A percentile compares a stretch with the other conserved stretches of the same genome.
Evolutionary conservation across 1,140 invertebrate genomes (phyloP).

Genomic region (Pseudomyrmex concolor): DNA sequence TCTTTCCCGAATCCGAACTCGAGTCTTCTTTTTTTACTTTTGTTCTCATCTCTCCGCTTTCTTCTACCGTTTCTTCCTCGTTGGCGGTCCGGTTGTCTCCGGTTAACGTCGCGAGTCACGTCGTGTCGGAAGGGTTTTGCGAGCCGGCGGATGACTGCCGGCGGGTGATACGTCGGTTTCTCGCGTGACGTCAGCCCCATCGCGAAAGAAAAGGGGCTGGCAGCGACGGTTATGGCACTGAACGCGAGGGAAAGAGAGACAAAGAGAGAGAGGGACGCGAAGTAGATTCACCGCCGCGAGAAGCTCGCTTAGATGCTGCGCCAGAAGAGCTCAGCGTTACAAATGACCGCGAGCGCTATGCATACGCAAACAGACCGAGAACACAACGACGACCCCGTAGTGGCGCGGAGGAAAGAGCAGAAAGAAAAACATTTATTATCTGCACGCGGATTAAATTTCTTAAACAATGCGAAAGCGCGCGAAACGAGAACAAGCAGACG

Average conservation of each 20-base stretch:
- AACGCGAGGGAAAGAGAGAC: constrained; percentile 28
- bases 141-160: constrained; percentile 74
- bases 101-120: constrained; percentile 80
- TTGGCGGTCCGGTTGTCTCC: constrained; percentile 61
- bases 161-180: constrained; percentile 76
- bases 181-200: constrained; percentile 70
- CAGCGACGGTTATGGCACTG: constrained; percentile 21
- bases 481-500: neutral
- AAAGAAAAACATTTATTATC: constrained; percentile 34
- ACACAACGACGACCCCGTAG: neutral
- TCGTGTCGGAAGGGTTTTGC: constrained; percentile 79
- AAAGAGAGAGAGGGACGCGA: constrained; percentile 31
- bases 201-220: constrained; percentile 62
- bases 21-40: constrained; percentile 31
- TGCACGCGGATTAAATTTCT: constrained; percentile 12
- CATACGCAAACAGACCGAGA: constrained; percentile 77
- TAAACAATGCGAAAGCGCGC: neutral
- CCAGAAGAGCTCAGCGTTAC: constrained; percentile 74
- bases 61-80: constrained; percentile 63
- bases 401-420: neutral
- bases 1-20: neutral
- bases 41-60: constrained; percentile 53
- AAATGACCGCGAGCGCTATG: constrained; percentile 77
- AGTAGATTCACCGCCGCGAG: constrained; percentile 60
- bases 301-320: constrained; percentile 64